Percentiles rank a stretch among this genome's conserved stretches.
phyloP scores from a whole-genome alignment of 2,888 invertebrate species.

The Agelastica alni region DNA sequence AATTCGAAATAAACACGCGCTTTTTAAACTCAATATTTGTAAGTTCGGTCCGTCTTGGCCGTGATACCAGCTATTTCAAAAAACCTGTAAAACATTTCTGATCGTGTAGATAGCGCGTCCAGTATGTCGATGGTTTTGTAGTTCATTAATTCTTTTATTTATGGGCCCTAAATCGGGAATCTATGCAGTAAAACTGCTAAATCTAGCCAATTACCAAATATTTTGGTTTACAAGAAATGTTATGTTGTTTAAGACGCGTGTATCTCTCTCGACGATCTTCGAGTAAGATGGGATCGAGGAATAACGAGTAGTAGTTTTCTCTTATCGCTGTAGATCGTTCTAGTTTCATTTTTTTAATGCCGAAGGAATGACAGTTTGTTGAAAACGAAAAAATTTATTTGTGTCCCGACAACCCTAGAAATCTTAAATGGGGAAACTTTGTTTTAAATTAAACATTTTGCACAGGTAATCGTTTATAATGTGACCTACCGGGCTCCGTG shows the following conservation, averaged over 20 bases:
- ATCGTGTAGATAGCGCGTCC: conserved; percentile 16
- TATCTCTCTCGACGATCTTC: conserved; percentile 9
- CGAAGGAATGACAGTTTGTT: conserved; percentile 1
- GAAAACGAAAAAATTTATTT: conserved; percentile 6
- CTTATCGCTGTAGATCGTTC: conserved; percentile 15
- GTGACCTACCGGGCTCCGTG: no score
- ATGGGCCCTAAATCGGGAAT: conserved; percentile 17
- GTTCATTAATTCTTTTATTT: conserved; percentile 24
- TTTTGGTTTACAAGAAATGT: conserved; percentile 25
- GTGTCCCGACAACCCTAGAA: no score
- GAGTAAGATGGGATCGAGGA: conserved; percentile 9
- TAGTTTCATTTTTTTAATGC: conserved; percentile 9
- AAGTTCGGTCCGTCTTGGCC: conserved; percentile 13
- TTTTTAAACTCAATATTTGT: conserved; percentile 7
- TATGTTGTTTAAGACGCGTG: conserved; percentile 1
- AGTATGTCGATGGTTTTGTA: conserved; percentile 14
- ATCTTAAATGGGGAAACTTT: no score
- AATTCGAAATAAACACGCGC: conserved; percentile 22
- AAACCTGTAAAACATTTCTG: conserved; percentile 22
- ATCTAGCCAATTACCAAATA: conserved; percentile 30
- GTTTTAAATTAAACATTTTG: no score
- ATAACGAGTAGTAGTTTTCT: conserved; percentile 17
- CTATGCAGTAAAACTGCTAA: conserved; percentile 28
- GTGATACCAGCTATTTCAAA: no score
- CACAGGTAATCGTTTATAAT: no score